phyloP scores from a whole-genome alignment of 1,140 invertebrate genomes.

The Danaus melanippus region DNA sequence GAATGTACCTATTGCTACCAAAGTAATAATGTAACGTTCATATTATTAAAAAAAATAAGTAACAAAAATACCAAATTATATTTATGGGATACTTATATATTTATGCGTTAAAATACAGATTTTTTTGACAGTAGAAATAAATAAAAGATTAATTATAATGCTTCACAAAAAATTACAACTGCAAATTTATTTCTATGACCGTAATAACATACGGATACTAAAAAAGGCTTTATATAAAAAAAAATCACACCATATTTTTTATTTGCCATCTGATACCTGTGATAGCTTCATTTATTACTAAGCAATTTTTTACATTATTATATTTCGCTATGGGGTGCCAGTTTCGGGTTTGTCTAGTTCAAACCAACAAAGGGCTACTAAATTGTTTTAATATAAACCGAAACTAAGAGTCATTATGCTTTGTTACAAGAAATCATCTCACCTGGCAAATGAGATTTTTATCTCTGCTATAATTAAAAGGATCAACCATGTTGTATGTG shows the following conservation, averaged over 20 bases:
- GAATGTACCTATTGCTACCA: no score
- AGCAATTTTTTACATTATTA: conserved; percentile 57
- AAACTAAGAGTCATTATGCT: conserved; percentile 54
- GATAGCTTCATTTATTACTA: conserved; percentile 63
- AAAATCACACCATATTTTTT: conserved; percentile 22
- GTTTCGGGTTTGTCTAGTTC: conserved; percentile 42
- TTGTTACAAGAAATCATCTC: conserved; percentile 51
- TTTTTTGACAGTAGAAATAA: no score
- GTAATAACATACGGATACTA: no score
- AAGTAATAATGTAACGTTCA: no score
- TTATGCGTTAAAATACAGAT: no score
- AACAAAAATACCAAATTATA: no score
- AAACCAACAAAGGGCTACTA: conserved; percentile 49
- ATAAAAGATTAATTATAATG: no score
- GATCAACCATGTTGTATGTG: not conserved
- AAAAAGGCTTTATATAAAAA: no score
- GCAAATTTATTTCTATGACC: no score
- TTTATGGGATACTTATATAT: no score
- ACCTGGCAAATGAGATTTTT: conserved; percentile 50
- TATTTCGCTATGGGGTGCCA: conserved; percentile 52
- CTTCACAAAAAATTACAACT: no score
- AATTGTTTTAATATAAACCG: conserved; percentile 65
- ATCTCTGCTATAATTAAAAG: conserved; percentile 57
- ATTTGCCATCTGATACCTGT: conserved; percentile 43
- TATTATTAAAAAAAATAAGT: no score